Evolutionary conservation across 1,140 invertebrate species (phyloP), one percentile per base, ranked within the genome.

Genomic region (Geopemphigus sp.): DNA sequence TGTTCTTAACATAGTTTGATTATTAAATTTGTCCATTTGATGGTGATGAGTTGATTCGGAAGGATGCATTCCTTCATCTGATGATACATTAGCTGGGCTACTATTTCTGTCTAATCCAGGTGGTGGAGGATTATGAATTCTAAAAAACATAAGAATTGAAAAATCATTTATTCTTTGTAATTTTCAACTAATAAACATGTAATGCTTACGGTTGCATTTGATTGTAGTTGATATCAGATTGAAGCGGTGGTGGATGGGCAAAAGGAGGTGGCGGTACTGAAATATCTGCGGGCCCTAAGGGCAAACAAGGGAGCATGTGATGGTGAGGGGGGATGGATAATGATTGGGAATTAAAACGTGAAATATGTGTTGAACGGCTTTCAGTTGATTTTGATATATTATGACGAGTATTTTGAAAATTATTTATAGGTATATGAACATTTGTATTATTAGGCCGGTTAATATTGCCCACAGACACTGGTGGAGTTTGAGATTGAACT

Each of bases 151-250:
- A n/a, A 11, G 11, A 39, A n/a, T 50, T 50, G 45, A 26, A 17
- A 70, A 24, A 57, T 57, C 24, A 70, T 53, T 53, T 68, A 8
- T 6, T 17, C 26, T 22, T 24, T 11, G 6, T 22, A 56, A 59
- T 12, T 29, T 29, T 26, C 14, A 17, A 29, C 26, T 63, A 32
- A 63, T 17, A 10, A 10, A 63, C 12, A 19, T 32, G 29, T 19
- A 63, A 19, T 57, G 50, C 74, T 63, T 78, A 78, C 74, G 39
- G 74, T 63, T 78, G 74, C 74, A 78, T 78, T 63, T 78, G 74
- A 78, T 63, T 78, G 22, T 78, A 78, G 17, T 39, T 39, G 47
- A 61, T 22, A 78, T 78, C 74, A 50, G 74, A 26, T 63, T 78
- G 74, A 15, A 78, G 24, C 0, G 74, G 54, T 24, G 54, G 74